phyloP scores from a whole-genome alignment of 2,888 invertebrate genomes.

The Tetramorium bicarinatum region DNA sequence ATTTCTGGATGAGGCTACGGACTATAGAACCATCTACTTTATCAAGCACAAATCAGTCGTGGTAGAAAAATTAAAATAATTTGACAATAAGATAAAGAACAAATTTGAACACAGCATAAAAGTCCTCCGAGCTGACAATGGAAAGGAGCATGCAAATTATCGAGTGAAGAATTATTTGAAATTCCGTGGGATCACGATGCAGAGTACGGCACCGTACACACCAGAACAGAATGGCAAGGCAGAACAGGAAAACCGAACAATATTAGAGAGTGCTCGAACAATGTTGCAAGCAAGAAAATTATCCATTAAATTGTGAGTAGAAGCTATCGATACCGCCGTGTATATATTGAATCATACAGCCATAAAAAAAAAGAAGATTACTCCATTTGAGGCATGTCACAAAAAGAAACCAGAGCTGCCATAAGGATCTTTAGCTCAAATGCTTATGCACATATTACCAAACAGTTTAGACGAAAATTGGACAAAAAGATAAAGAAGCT shows the following conservation, averaged over 20 bases:
- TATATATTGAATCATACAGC: background rate
- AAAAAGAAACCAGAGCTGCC: background rate
- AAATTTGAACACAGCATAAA: background rate
- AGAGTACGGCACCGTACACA: background rate
- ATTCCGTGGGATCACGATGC: background rate
- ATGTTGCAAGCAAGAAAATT: too few relatives aligned
- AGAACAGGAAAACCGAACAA: too few relatives aligned
- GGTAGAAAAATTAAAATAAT: background rate
- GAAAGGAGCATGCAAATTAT: background rate
- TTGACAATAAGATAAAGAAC: background rate
- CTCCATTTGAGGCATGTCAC: background rate
- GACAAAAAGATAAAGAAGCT: background rate
- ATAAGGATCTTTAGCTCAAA: background rate
- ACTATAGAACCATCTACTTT: background rate
- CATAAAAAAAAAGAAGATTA: background rate
- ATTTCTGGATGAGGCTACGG: background rate
- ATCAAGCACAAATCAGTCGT: constrained; percentile 2
- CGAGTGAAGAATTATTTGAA: background rate
- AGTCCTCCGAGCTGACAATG: background rate
- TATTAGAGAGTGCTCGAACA: too few relatives aligned
- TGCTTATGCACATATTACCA: background rate
- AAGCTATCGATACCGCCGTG: too few relatives aligned
- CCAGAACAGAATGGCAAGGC: too few relatives aligned
- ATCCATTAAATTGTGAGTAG: too few relatives aligned
- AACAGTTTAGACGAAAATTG: background rate